Percentiles rank a stretch among this genome's conserved stretches.
These are phyloP conservation scores for Eupithecia inturbata DNA, from an alignment of 2,888 invertebrate species.

Conservation along the genomic window DNA sequence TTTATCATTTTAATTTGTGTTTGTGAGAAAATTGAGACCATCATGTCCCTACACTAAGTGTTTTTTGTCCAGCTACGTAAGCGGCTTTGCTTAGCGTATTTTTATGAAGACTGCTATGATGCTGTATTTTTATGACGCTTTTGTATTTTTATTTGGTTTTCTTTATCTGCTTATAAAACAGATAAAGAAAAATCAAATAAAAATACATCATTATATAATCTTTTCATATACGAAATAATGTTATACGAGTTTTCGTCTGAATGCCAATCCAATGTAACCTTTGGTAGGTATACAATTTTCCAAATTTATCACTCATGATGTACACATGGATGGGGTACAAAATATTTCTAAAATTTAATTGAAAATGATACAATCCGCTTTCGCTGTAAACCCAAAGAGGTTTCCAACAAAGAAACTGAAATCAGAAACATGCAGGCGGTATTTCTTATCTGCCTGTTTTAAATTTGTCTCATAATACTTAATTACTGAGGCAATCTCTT, in stretches of 20 bases:
- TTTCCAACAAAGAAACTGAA: not conserved
- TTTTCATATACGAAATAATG: not conserved
- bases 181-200: no score
- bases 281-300: not conserved
- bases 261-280: not conserved
- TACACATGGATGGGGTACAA: no score
- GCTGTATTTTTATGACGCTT: not conserved
- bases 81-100: not conserved
- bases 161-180: no score
- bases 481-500: not conserved
- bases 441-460: not conserved
- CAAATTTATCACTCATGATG: no score
- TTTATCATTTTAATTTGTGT: slow-evolving; percentile 28
- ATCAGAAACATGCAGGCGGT: not conserved
- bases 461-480: not conserved
- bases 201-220: no score
- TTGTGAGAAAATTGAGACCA: slow-evolving; percentile 29
- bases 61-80: not conserved
- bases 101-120: not conserved
- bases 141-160: not conserved
- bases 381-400: not conserved
- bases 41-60: slow-evolving; percentile 11
- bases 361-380: not conserved
- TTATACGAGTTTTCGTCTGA: not conserved
- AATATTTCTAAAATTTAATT: no score